These are phyloP conservation scores for Cerastis rubricosa DNA, from an alignment of 2,888 invertebrate genomes.

Conservation along the genomic window DNA sequence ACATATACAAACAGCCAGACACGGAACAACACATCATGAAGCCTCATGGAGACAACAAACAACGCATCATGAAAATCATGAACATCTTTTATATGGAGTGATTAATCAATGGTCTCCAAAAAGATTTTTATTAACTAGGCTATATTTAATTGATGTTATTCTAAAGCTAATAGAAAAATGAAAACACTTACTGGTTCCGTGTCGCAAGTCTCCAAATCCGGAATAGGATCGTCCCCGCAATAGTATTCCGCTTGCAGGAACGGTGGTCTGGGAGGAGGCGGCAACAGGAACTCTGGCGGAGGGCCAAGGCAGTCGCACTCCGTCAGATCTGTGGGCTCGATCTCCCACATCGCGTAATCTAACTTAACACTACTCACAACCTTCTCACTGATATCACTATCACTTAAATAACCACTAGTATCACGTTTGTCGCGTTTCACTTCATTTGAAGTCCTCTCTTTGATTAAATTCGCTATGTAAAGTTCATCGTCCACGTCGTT, in stretches of 20 bases:
- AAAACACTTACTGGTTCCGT: constrained; percentile 93
- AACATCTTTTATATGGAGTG: too few relatives aligned
- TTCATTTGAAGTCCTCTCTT: constrained; percentile 86
- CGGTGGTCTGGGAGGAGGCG: constrained; percentile 94
- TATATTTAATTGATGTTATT: background rate
- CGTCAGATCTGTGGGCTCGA: constrained; percentile 92
- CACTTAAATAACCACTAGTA: constrained; percentile 81
- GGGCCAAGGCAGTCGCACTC: constrained; percentile 95
- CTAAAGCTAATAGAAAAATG: background rate
- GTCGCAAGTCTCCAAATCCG: constrained; percentile 94
- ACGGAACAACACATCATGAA: too few relatives aligned
- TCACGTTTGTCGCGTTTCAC: constrained; percentile 88
- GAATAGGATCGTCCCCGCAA: constrained; percentile 93
- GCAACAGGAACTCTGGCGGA: constrained; percentile 94
- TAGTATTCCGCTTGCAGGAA: constrained; percentile 93
- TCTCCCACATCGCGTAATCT: constrained; percentile 93
- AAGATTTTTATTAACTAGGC: too few relatives aligned
- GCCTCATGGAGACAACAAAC: too few relatives aligned
- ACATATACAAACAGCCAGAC: too few relatives aligned
- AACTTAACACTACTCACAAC: constrained; percentile 91
- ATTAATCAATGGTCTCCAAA: too few relatives aligned
- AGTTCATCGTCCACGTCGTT: constrained; percentile 88
- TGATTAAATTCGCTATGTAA: constrained; percentile 87
- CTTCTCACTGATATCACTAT: constrained; percentile 88
- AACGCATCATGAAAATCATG: too few relatives aligned